Evolutionary conservation across 2,797 vertebrate species (phyloP).

Genomic region (Helicolenus hilgendorfi): DNA sequence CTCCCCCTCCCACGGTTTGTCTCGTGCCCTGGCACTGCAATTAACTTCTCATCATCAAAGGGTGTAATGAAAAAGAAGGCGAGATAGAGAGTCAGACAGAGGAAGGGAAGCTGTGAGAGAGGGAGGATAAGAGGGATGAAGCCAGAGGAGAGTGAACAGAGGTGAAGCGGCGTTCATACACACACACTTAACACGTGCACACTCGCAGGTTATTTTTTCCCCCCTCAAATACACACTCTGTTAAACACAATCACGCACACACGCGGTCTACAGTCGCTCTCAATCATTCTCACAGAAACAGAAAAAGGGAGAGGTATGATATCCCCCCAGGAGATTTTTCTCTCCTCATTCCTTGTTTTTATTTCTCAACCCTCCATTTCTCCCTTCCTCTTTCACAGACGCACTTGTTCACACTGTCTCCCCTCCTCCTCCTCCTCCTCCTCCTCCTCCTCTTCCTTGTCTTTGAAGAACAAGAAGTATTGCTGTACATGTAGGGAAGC

Average conservation of each 20-base stretch:
- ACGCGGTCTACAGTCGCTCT: slow-evolving; percentile 29
- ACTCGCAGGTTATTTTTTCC: not conserved
- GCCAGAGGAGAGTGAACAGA: slow-evolving; percentile 70
- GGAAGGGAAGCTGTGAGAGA: slow-evolving; percentile 65
- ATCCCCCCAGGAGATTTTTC: slow-evolving; percentile 66
- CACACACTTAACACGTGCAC: slow-evolving; percentile 14
- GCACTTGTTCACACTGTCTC: slow-evolving; percentile 36
- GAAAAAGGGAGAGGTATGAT: slow-evolving; percentile 63
- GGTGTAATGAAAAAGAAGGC: slow-evolving; percentile 83
- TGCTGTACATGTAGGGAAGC: slow-evolving; percentile 82
- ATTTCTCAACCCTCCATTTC: slow-evolving; percentile 60
- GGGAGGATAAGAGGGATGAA: slow-evolving; percentile 68
- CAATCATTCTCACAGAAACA: slow-evolving; percentile 53
- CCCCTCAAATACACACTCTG: slow-evolving; percentile 47
- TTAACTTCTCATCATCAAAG: slow-evolving; percentile 87
- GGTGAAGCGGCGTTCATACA: slow-evolving; percentile 49
- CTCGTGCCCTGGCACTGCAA: slow-evolving; percentile 73
- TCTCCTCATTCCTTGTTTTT: slow-evolving; percentile 67
- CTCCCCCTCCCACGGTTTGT: slow-evolving; percentile 59
- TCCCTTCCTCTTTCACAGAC: slow-evolving; percentile 44
- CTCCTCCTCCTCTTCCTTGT: slow-evolving; percentile 29
- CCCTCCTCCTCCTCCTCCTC: not conserved
- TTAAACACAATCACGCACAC: slow-evolving; percentile 46
- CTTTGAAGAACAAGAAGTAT: slow-evolving; percentile 84
- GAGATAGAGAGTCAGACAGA: slow-evolving; percentile 68